Conservation (phyloP, 2,888 invertebrate species). For the Drosophila borborema region DNA sequence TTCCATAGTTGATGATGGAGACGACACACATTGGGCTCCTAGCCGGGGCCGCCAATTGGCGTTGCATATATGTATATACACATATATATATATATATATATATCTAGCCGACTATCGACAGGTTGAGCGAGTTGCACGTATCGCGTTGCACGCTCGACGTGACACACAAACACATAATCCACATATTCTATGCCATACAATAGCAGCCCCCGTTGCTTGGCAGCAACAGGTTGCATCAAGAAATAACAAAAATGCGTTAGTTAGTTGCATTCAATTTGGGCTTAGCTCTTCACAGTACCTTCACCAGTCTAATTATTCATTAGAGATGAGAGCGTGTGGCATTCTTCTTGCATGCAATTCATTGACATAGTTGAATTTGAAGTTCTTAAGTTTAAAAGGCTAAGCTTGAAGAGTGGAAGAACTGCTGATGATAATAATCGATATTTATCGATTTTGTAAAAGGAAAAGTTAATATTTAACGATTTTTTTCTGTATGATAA, state of each 20-base stretch:
- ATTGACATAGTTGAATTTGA: neutral
- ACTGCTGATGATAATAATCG: neutral
- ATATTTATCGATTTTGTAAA: slow-evolving; percentile 1
- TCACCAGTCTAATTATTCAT: slow-evolving; percentile 7
- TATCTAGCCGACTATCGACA: slow-evolving; percentile 61
- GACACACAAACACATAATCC: slow-evolving; percentile 67
- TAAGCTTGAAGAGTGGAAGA: too few relatives aligned
- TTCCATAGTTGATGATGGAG: slow-evolving; percentile 39
- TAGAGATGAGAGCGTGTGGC: slow-evolving; percentile 11
- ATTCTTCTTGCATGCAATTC: neutral
- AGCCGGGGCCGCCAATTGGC: slow-evolving; percentile 50
- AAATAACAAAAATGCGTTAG: slow-evolving; percentile 47
- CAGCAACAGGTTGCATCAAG: slow-evolving; percentile 60
- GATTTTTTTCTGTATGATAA: too few relatives aligned
- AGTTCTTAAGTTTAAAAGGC: too few relatives aligned
- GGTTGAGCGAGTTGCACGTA: slow-evolving; percentile 70
- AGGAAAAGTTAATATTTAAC: neutral
- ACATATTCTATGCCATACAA: slow-evolving; percentile 7
- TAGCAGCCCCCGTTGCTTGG: neutral
- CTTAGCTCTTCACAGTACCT: slow-evolving; percentile 20
- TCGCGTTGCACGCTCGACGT: slow-evolving; percentile 50
- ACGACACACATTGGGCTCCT: slow-evolving; percentile 63
- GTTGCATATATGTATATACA: slow-evolving; percentile 9
- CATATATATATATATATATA: slow-evolving; percentile 36
- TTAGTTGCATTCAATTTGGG: slow-evolving; percentile 23